phyloP scores from a whole-genome alignment of 2,888 invertebrate species.

The Cremastinae sp. region DNA sequence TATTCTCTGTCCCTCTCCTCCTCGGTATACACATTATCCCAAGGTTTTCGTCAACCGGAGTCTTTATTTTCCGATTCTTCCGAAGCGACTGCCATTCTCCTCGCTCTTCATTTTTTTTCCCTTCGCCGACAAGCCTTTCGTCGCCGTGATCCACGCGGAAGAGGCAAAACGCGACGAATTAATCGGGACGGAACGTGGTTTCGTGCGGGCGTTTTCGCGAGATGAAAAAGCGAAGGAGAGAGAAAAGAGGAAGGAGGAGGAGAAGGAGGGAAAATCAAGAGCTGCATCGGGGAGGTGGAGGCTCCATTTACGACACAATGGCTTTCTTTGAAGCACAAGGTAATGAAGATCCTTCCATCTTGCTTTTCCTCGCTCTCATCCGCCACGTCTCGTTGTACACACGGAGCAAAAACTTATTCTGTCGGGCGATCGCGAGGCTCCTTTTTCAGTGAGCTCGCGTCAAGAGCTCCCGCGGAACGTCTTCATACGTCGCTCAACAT shows the following conservation, averaged over 20 bases:
- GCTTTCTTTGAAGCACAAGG: slow-evolving; percentile 73
- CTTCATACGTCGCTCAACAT: background rate
- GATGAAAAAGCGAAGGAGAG: slow-evolving; percentile 54
- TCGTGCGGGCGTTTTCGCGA: slow-evolving; percentile 56
- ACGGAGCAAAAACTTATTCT: slow-evolving; percentile 50
- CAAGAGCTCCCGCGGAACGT: background rate
- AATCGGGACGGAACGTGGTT: slow-evolving; percentile 68
- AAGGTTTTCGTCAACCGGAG: slow-evolving; percentile 35
- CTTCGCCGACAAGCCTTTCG: slow-evolving; percentile 40
- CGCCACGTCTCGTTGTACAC: slow-evolving; percentile 45
- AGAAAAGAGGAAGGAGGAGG: slow-evolving; percentile 43
- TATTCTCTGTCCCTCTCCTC: slow-evolving; percentile 9
- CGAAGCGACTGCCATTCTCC: slow-evolving; percentile 9
- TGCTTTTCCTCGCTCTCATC: slow-evolving; percentile 62
- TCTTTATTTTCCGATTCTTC: slow-evolving; percentile 41
- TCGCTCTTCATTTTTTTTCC: slow-evolving; percentile 32
- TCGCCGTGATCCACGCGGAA: slow-evolving; percentile 58
- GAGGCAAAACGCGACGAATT: slow-evolving; percentile 71
- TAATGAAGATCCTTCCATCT: slow-evolving; percentile 75
- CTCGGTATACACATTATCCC: background rate
- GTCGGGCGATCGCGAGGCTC: slow-evolving; percentile 23
- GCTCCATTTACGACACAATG: slow-evolving; percentile 76
- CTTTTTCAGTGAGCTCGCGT: background rate
- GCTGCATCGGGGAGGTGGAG: slow-evolving; percentile 56
- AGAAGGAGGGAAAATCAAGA: slow-evolving; percentile 34